These are phyloP conservation scores for Scopus umbretta DNA, from an alignment of 2,113 vertebrate species.

Conservation along the genomic window DNA sequence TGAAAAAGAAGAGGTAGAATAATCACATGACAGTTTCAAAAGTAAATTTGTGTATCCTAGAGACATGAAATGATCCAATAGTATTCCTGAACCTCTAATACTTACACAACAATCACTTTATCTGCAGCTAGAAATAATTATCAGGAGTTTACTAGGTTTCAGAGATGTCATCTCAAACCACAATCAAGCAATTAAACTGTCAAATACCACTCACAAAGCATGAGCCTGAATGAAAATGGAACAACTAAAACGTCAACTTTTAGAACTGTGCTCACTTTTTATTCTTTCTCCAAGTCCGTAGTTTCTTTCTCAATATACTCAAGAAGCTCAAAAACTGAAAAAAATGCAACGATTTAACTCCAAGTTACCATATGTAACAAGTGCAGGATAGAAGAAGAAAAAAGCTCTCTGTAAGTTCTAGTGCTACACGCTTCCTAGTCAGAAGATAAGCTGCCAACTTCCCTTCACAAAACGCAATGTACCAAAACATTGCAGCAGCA, in stretches of 20 bases:
- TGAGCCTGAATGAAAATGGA: rapidly evolving
- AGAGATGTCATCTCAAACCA: background rate
- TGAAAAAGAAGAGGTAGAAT: background rate
- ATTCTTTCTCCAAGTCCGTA: background rate
- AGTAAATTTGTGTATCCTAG: background rate
- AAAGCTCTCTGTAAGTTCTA: background rate
- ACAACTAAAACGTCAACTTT: background rate
- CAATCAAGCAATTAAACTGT: background rate
- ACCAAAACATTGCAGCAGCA: background rate
- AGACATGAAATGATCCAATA: background rate
- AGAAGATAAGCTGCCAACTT: background rate
- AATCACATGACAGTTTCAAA: background rate
- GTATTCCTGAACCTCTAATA: background rate
- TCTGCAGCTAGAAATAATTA: background rate
- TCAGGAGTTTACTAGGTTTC: background rate
- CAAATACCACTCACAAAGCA: background rate
- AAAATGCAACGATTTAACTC: background rate
- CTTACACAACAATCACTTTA: background rate
- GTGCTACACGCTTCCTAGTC: background rate
- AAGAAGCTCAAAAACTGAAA: background rate
- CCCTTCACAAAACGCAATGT: background rate
- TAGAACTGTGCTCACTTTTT: background rate
- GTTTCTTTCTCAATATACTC: background rate
- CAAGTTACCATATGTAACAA: background rate
- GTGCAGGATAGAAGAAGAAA: background rate